Evolutionary conservation across 1,140 invertebrate species (phyloP).

Genomic region (Cydia splendana): DNA sequence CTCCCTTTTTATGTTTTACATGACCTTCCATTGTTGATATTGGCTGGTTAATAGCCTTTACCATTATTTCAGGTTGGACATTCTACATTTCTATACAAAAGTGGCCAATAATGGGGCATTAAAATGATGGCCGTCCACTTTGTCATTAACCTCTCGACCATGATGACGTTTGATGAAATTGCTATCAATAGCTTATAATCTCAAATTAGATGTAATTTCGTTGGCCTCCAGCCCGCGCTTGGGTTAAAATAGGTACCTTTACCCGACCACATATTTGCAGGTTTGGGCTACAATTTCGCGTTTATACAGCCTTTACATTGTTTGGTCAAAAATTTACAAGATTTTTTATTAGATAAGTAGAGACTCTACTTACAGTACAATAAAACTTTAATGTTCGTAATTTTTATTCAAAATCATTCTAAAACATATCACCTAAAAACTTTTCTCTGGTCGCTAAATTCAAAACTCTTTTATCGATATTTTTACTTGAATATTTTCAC

Average conservation of each 20-base stretch:
- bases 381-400: too few relatives aligned
- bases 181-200: conserved; percentile 6
- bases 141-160: conserved; percentile 31
- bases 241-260: neutral
- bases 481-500: too few relatives aligned
- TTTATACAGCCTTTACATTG: too few relatives aligned
- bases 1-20: neutral
- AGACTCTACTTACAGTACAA: too few relatives aligned
- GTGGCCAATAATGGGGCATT: conserved; percentile 20
- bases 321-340: too few relatives aligned
- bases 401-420: too few relatives aligned
- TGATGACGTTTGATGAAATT: conserved; percentile 29
- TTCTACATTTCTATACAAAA: conserved; percentile 16
- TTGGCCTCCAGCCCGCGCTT: conserved; percentile 7
- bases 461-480: too few relatives aligned
- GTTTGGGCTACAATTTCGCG: neutral
- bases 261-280: neutral
- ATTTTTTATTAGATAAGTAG: too few relatives aligned
- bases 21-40: conserved; percentile 14
- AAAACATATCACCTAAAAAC: too few relatives aligned
- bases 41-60: conserved; percentile 5
- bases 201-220: conserved; percentile 26
- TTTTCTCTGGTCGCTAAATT: too few relatives aligned
- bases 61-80: conserved; percentile 15
- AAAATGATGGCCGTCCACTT: conserved; percentile 22